Percentiles rank a stretch among this genome's conserved stretches.
These are phyloP conservation scores for Anthopleura xanthogrammica DNA, from an alignment of 92 coral and sea anemone genomes.

Conservation along the genomic window DNA sequence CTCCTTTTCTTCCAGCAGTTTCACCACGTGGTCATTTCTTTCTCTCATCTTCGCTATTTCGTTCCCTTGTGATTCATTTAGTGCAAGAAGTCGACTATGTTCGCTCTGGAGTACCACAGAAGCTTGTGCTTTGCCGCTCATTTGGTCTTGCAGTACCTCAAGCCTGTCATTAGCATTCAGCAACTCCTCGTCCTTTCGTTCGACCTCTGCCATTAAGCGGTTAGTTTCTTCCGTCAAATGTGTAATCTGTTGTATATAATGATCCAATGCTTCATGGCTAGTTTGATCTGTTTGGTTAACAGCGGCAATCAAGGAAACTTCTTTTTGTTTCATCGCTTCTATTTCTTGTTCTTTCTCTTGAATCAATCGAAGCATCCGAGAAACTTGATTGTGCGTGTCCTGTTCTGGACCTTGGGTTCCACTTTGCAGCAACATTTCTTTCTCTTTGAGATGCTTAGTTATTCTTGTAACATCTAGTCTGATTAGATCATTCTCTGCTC, in stretches of 20 bases:
- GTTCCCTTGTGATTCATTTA: slow-evolving; percentile 92
- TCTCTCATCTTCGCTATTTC: slow-evolving; percentile 92
- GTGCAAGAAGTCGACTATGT: slow-evolving; percentile 79
- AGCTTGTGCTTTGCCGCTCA: slow-evolving; percentile 90
- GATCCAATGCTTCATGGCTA: slow-evolving; percentile 53
- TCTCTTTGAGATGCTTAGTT: slow-evolving; percentile 70
- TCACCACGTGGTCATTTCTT: slow-evolving; percentile 50
- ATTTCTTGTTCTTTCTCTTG: slow-evolving; percentile 93
- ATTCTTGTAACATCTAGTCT: slow-evolving; percentile 78
- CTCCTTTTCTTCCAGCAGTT: slow-evolving; percentile 76
- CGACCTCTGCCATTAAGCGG: slow-evolving; percentile 67
- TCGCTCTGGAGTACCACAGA: slow-evolving; percentile 80
- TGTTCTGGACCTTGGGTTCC: slow-evolving; percentile 41
- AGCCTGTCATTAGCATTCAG: slow-evolving; percentile 71
- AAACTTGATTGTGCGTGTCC: slow-evolving; percentile 37
- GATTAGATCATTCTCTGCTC: slow-evolving; percentile 79
- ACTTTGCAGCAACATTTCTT: slow-evolving; percentile 65
- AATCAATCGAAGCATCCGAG: slow-evolving; percentile 64
- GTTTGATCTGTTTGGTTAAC: slow-evolving; percentile 79
- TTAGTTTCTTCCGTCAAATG: slow-evolving; percentile 74
- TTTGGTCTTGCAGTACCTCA: slow-evolving; percentile 84
- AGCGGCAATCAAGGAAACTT: slow-evolving; percentile 79
- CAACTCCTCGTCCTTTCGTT: slow-evolving; percentile 77
- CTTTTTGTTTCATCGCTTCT: slow-evolving; percentile 82
- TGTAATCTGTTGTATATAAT: slow-evolving; percentile 68